These are phyloP conservation scores for Thunnus albacares DNA, from an alignment of 2,797 vertebrate genomes.

Conservation along the genomic window DNA sequence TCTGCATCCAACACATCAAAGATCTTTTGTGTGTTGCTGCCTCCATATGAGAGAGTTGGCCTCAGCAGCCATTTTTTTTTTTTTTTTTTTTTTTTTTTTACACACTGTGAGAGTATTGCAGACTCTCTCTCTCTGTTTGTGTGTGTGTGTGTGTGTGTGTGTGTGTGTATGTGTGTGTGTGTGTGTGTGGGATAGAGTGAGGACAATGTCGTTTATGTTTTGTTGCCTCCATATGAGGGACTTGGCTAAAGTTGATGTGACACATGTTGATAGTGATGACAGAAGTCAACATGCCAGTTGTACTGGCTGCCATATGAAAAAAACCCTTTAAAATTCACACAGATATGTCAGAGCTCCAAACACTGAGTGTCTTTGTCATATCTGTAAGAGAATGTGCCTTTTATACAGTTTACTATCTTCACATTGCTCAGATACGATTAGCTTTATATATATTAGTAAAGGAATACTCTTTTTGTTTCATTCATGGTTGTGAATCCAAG, in stretches of 20 bases:
- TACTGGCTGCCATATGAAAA: constrained; percentile 69
- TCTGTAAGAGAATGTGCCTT: constrained; percentile 1
- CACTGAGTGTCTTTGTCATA: constrained; percentile 46
- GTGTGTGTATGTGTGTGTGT: neutral
- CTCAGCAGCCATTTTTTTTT: constrained; percentile 35
- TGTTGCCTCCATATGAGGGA: constrained; percentile 63
- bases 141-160: no score
- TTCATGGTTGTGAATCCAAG: neutral
- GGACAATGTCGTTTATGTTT: constrained; percentile 22
- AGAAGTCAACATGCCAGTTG: constrained; percentile 52
- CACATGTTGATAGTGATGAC: constrained; percentile 33
- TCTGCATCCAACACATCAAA: constrained; percentile 78
- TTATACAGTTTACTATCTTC: constrained; percentile 6
- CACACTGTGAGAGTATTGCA: constrained; percentile 20
- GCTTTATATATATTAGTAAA: constrained; percentile 9
- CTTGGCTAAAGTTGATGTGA: constrained; percentile 57
- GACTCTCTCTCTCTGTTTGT: neutral
- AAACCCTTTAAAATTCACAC: constrained; percentile 58
- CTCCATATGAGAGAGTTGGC: constrained; percentile 73
- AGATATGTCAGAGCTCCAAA: constrained; percentile 46
- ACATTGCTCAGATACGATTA: neutral
- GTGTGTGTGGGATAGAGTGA: neutral
- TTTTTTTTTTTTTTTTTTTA: constrained; percentile 24
- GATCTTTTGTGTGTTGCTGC: constrained; percentile 64
- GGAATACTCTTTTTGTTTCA: neutral